A percentile compares a stretch with the other conserved stretches of the same genome.
phyloP scores from a whole-genome alignment of 1,140 invertebrate species.

The Drosophila ercepeae region DNA sequence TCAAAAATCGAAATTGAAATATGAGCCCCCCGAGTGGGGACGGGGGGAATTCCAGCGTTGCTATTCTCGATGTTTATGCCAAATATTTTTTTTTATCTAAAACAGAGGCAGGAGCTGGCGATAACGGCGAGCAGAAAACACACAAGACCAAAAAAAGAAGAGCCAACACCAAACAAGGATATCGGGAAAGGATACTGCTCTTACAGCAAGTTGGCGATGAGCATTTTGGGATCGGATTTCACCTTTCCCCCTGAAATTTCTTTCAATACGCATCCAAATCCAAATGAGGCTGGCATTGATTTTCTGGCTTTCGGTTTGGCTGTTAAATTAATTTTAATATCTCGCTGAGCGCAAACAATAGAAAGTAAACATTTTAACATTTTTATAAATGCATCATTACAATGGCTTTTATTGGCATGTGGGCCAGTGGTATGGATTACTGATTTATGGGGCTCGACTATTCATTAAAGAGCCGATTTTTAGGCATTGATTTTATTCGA shows the following conservation, averaged over 20 bases:
- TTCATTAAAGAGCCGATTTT: slow-evolving; percentile 69
- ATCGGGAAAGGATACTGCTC: slow-evolving; percentile 17
- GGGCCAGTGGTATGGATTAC: slow-evolving; percentile 71
- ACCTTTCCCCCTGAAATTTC: slow-evolving; percentile 1
- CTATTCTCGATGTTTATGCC: slow-evolving; percentile 62
- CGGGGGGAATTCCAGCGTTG: slow-evolving; percentile 16
- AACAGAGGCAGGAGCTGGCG: slow-evolving; percentile 35
- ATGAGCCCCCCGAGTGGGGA: slow-evolving; percentile 54
- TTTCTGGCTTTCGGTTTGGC: slow-evolving; percentile 12
- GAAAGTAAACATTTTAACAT: slow-evolving; percentile 55
- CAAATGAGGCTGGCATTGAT: slow-evolving; percentile 32
- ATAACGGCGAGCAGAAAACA: background rate
- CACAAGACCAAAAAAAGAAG: slow-evolving; percentile 13
- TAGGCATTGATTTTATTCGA: slow-evolving; percentile 78
- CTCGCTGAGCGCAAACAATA: slow-evolving; percentile 24
- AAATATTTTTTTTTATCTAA: slow-evolving; percentile 60
- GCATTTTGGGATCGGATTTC: slow-evolving; percentile 22
- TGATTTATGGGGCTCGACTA: slow-evolving; percentile 70
- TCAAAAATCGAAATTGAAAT: slow-evolving; percentile 81
- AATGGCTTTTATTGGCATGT: slow-evolving; percentile 65
- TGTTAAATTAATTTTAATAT: slow-evolving; percentile 74
- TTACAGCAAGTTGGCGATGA: slow-evolving; percentile 9
- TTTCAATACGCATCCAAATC: background rate
- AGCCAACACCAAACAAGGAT: slow-evolving; percentile 13
- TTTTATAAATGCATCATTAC: slow-evolving; percentile 80